phyloP scores from a whole-genome alignment of 1,140 invertebrate genomes.

The Drosophila nannoptera region DNA sequence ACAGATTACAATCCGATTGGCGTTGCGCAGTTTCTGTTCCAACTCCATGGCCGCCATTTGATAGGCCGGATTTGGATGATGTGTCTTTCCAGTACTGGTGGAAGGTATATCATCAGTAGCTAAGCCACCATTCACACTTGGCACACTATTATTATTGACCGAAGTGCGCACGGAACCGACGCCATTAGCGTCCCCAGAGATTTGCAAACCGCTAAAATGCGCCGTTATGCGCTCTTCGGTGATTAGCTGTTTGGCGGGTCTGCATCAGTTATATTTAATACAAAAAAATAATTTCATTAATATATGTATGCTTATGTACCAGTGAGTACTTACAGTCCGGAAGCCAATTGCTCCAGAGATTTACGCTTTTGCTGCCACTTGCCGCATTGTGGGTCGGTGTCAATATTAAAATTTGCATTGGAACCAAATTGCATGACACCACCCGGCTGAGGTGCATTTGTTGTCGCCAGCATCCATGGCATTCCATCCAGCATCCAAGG shows the following conservation, averaged over 20 bases:
- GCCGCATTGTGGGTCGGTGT: conserved; percentile 37
- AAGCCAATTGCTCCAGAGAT: conserved; percentile 47
- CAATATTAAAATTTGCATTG: conserved; percentile 36
- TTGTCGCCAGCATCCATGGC: conserved; percentile 62
- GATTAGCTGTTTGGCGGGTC: conserved; percentile 86
- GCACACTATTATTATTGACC: conserved; percentile 64
- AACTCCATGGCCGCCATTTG: conserved; percentile 77
- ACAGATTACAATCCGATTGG: conserved; percentile 83
- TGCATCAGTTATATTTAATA: conserved; percentile 29
- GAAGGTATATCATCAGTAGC: conserved; percentile 69
- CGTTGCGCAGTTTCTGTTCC: conserved; percentile 81
- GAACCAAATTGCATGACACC: conserved; percentile 69
- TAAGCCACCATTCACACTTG: conserved; percentile 53
- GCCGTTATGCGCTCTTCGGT: conserved; percentile 90
- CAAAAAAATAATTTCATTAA: not conserved
- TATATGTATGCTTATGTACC: not conserved
- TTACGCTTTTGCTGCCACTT: conserved; percentile 69
- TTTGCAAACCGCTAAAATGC: conserved; percentile 86
- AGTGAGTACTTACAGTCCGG: conserved; percentile 49
- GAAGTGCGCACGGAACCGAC: conserved; percentile 20
- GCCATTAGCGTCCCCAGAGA: conserved; percentile 81
- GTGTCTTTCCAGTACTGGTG: conserved; percentile 64
- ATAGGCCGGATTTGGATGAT: conserved; percentile 68
- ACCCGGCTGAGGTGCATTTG: conserved; percentile 56
- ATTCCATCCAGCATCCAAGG: conserved; percentile 58